Evolutionary conservation across 2,113 vertebrate species (phyloP).

Genomic region (Himantopus leucocephalus): DNA sequence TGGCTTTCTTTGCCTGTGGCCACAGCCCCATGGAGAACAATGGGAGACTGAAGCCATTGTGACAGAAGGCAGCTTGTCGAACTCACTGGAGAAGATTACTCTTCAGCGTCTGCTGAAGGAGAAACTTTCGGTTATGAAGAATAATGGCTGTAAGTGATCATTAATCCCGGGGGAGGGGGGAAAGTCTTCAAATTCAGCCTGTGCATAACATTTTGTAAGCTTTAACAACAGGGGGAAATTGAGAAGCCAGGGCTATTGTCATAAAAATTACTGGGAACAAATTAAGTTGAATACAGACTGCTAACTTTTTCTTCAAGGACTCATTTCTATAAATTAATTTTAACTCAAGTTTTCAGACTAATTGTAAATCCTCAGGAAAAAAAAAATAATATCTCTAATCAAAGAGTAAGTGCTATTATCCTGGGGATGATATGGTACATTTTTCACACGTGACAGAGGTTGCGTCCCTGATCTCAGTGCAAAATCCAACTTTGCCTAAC

Average conservation of each 20-base stretch:
- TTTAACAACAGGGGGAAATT: not conserved
- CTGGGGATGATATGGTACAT: conserved; percentile 25
- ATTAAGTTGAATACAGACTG: not conserved
- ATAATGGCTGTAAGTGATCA: conserved; percentile 21
- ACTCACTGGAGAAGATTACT: conserved; percentile 39
- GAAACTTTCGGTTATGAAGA: conserved; percentile 50
- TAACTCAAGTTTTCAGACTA: conserved; percentile 10
- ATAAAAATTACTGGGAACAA: not conserved
- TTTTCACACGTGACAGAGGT: conserved; percentile 54
- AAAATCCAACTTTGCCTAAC: not conserved
- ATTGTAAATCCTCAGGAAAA: conserved; percentile 12
- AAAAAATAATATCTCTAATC: not conserved
- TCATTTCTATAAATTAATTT: conserved; percentile 40
- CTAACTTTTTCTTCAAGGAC: conserved; percentile 38
- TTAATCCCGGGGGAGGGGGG: not conserved
- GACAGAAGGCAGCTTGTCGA: not conserved
- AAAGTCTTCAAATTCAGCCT: conserved; percentile 5
- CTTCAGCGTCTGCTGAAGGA: conserved; percentile 52
- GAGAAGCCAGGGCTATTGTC: not conserved
- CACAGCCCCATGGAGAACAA: conserved; percentile 42
- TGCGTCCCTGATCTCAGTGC: conserved; percentile 4
- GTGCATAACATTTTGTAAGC: not conserved
- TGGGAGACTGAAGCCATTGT: not conserved
- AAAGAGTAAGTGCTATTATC: conserved; percentile 30
- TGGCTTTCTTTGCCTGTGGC: conserved; percentile 24